A percentile compares a stretch with the other conserved stretches of the same genome.
These are phyloP conservation scores for Pristiophorus japonicus DNA, from an alignment of 2,113 vertebrate species.

Conservation along the genomic window DNA sequence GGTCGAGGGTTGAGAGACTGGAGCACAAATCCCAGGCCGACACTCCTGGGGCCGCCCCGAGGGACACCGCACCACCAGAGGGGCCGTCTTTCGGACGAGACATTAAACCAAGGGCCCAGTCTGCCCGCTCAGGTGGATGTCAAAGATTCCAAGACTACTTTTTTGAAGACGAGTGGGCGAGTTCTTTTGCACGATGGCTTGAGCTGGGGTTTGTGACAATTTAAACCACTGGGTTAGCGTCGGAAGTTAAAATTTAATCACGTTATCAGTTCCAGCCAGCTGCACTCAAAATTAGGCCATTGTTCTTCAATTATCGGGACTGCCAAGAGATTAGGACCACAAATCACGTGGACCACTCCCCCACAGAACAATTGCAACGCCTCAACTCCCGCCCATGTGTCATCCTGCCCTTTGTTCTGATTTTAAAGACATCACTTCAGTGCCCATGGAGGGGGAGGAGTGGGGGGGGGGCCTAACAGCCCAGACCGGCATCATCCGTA, in stretches of 20 bases:
- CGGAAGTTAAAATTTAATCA: not conserved
- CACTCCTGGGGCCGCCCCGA: too few relatives aligned
- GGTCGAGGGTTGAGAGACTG: too few relatives aligned
- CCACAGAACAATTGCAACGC: not conserved
- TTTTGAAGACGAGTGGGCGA: not conserved
- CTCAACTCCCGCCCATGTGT: not conserved
- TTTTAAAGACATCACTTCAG: not conserved
- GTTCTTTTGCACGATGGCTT: not conserved
- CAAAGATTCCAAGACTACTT: too few relatives aligned
- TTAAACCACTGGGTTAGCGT: not conserved
- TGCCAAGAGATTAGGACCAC: not conserved
- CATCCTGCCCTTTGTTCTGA: not conserved
- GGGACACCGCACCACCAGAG: not conserved
- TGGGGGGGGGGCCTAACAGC: too few relatives aligned
- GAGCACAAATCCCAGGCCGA: too few relatives aligned
- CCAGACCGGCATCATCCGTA: not conserved
- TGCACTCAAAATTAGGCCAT: not conserved
- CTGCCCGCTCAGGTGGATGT: too few relatives aligned
- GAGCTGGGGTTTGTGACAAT: not conserved
- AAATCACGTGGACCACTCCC: not conserved
- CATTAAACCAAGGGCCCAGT: too few relatives aligned
- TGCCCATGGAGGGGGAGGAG: too few relatives aligned
- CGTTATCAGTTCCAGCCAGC: not conserved
- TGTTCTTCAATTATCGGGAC: not conserved
- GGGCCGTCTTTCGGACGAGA: not conserved